These are phyloP conservation scores for Lepus townsendii DNA, from an alignment of 2,797 vertebrate species.

Conservation along the genomic window DNA sequence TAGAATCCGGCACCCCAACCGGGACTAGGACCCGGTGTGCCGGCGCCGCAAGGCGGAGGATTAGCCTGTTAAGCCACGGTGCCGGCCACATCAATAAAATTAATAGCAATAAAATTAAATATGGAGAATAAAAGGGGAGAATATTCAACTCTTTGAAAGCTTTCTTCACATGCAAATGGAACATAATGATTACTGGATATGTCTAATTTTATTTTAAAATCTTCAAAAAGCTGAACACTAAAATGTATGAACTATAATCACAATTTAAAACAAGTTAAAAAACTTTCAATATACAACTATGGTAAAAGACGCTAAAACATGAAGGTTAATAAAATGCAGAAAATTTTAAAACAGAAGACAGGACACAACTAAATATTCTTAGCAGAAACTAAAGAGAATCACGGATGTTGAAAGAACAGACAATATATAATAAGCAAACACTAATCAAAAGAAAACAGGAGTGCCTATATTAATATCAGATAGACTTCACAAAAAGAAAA, in stretches of 20 bases:
- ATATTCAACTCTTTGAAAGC: background rate
- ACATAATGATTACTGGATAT: background rate
- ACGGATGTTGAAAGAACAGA: background rate
- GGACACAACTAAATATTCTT: background rate
- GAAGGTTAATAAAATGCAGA: background rate
- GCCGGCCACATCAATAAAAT: background rate
- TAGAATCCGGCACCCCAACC: no score
- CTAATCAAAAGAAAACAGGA: background rate
- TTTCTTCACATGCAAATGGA: background rate
- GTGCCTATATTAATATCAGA: background rate
- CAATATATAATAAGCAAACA: background rate
- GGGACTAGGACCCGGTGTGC: no score
- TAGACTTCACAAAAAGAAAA: background rate
- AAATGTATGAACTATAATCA: background rate
- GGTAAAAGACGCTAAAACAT: background rate
- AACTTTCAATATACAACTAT: background rate
- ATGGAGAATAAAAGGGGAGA: background rate
- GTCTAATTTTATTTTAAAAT: background rate
- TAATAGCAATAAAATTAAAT: background rate
- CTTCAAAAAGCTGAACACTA: background rate
- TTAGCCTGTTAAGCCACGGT: no score
- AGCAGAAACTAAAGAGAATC: background rate
- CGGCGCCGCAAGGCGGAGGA: no score
- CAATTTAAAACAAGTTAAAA: background rate
- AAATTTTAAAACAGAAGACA: background rate